Evolutionary conservation across 2,797 vertebrate species (phyloP).

Genomic region (Bovichtus variegatus): DNA sequence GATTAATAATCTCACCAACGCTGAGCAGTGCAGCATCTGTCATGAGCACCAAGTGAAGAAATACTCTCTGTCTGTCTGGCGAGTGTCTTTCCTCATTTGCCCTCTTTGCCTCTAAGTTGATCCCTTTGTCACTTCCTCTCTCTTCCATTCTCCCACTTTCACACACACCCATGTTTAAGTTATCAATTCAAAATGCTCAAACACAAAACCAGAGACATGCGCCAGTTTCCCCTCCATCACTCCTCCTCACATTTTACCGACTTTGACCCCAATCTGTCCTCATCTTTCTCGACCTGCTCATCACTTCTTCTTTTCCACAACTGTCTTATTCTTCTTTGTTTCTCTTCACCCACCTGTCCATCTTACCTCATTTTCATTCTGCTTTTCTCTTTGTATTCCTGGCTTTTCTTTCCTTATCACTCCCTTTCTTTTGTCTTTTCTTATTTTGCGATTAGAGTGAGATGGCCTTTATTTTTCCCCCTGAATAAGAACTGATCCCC

Average conservation of each 20-base stretch:
- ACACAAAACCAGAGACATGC: constrained; percentile 21
- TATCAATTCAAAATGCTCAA: constrained; percentile 48
- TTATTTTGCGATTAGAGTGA: constrained; percentile 22
- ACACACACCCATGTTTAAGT: constrained; percentile 18
- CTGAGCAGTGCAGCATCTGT: constrained; percentile 32
- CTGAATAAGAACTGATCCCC: constrained; percentile 55
- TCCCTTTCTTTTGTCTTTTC: constrained; percentile 12
- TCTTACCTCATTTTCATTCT: constrained; percentile 36
- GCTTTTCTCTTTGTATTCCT: constrained; percentile 15
- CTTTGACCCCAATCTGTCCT: constrained; percentile 75
- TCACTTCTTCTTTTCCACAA: constrained; percentile 33
- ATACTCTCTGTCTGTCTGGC: constrained; percentile 35
- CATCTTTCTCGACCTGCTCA: constrained; percentile 36
- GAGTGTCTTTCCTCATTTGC: constrained; percentile 56
- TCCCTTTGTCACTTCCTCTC: constrained; percentile 37
- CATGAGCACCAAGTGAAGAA: constrained; percentile 30
- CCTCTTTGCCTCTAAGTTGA: constrained; percentile 20
- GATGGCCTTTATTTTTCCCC: constrained; percentile 23
- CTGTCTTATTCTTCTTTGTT: constrained; percentile 28
- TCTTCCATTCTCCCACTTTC: too few relatives aligned
- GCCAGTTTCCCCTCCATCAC: constrained; percentile 19
- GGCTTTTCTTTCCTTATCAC: background rate
- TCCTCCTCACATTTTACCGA: constrained; percentile 39
- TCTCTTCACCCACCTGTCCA: constrained; percentile 24
- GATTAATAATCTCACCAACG: constrained; percentile 41